phyloP scores from a whole-genome alignment of 2,113 vertebrate genomes.

The Podilymbus podiceps region DNA sequence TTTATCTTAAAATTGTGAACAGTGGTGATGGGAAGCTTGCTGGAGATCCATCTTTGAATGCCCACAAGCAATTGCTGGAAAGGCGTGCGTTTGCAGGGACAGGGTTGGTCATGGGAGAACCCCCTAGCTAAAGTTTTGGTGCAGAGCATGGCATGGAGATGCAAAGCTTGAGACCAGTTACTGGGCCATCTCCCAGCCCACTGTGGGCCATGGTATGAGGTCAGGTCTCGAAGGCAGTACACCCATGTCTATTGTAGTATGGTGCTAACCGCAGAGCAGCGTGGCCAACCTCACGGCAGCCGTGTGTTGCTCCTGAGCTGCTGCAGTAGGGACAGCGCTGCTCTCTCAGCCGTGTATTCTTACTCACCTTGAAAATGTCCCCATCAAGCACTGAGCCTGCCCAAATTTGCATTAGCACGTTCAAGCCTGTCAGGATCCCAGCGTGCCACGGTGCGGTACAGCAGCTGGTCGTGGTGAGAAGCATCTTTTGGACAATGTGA shows the following conservation, averaged over 20 bases:
- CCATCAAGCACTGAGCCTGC: not conserved
- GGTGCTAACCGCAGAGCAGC: not conserved
- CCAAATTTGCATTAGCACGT: not conserved
- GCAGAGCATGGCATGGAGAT: not conserved
- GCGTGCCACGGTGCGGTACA: rapidly evolving
- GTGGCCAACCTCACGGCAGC: not conserved
- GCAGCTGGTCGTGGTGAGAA: not conserved
- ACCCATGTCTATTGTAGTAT: rapidly evolving
- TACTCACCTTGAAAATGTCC: slow-evolving; percentile 10
- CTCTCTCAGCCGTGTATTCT: not conserved
- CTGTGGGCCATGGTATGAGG: not conserved
- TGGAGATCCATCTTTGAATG: not conserved
- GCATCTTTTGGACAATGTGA: slow-evolving; percentile 24
- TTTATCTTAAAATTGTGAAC: not conserved
- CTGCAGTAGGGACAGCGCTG: not conserved
- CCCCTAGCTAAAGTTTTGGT: not conserved
- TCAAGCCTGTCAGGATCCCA: not conserved
- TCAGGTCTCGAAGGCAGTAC: not conserved
- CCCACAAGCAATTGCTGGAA: not conserved
- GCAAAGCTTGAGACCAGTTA: not conserved
- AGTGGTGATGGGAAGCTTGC: not conserved
- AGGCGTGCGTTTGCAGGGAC: not conserved
- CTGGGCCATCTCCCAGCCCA: not conserved
- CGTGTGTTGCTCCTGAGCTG: not conserved
- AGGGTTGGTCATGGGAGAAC: not conserved